Evolutionary conservation across 2,113 vertebrate genomes (phyloP).

Genomic region (Colossoma macropomum): DNA sequence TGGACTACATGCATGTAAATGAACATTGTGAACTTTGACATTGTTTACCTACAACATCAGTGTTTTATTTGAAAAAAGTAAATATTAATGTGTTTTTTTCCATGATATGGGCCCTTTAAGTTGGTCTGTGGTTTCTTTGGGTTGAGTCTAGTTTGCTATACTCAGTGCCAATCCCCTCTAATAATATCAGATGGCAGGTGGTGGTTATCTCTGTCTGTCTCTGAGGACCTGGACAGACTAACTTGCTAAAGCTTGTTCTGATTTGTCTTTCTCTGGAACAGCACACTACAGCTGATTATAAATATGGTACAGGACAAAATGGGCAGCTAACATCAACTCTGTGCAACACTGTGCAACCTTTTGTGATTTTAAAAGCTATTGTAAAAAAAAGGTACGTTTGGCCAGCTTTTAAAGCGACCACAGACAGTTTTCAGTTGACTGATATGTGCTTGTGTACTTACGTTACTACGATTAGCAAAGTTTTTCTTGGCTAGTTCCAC

Average conservation of each 20-base stretch:
- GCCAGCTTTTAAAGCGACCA: no score
- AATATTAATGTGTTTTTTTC: no score
- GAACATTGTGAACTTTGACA: no score
- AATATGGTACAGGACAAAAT: constrained; percentile 26
- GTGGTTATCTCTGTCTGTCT: constrained; percentile 54
- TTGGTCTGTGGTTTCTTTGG: background rate
- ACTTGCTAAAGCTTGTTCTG: background rate
- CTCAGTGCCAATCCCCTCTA: constrained; percentile 26
- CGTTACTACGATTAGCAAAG: constrained; percentile 88
- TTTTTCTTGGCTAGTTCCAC: constrained; percentile 89
- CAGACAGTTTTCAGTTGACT: background rate
- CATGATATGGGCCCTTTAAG: no score
- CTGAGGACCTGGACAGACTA: constrained; percentile 8
- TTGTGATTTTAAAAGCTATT: background rate
- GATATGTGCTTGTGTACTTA: constrained; percentile 72
- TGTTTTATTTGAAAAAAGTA: no score
- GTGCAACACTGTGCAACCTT: background rate
- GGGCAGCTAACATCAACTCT: background rate
- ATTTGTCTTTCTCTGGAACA: constrained; percentile 27
- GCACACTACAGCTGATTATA: background rate
- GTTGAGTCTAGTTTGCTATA: background rate
- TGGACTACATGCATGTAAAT: no score
- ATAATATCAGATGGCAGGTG: constrained; percentile 66
- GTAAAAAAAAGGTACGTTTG: no score
- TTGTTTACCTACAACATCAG: no score